phyloP scores from a whole-genome alignment of 2,888 invertebrate species.

The Cheilosia vulpina region DNA sequence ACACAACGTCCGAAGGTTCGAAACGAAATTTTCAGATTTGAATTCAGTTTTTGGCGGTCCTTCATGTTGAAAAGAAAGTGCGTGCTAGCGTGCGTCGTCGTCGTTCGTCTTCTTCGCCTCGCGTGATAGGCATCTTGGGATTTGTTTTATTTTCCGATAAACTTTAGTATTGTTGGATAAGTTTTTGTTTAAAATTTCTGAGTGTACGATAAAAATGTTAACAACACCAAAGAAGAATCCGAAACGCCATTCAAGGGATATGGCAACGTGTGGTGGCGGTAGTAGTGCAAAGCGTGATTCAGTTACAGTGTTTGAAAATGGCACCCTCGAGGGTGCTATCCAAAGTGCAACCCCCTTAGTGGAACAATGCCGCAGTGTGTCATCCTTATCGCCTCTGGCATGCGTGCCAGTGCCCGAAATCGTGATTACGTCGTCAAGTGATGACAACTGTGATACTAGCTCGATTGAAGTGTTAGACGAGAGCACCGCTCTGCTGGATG shows the following conservation, averaged over 20 bases:
- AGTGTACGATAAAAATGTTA: conserved; percentile 42
- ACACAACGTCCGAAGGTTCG: conserved; percentile 66
- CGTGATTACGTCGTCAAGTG: conserved; percentile 56
- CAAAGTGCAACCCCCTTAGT: conserved; percentile 51
- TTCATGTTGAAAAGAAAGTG: conserved; percentile 74
- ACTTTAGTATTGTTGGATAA: not conserved
- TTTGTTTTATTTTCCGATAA: conserved; percentile 22
- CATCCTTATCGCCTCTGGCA: conserved; percentile 37
- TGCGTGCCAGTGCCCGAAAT: conserved; percentile 59
- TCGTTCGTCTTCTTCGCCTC: conserved; percentile 31
- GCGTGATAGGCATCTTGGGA: conserved; percentile 26
- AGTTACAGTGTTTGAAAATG: conserved; percentile 80
- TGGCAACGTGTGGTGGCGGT: conserved; percentile 14
- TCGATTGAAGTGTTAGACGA: conserved; percentile 75
- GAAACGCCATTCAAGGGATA: conserved; percentile 54
- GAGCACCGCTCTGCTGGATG: conserved; percentile 78
- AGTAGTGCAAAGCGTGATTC: conserved; percentile 61
- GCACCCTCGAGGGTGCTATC: conserved; percentile 81
- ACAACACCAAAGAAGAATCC: conserved; percentile 64
- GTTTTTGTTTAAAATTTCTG: not conserved
- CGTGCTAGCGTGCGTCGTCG: conserved; percentile 58
- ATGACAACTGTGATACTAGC: conserved; percentile 67
- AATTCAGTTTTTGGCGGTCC: conserved; percentile 83
- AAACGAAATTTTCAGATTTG: conserved; percentile 75
- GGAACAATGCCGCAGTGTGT: conserved; percentile 38